phyloP scores from a whole-genome alignment of 2,113 vertebrate species.

The Lagopus leucura region DNA sequence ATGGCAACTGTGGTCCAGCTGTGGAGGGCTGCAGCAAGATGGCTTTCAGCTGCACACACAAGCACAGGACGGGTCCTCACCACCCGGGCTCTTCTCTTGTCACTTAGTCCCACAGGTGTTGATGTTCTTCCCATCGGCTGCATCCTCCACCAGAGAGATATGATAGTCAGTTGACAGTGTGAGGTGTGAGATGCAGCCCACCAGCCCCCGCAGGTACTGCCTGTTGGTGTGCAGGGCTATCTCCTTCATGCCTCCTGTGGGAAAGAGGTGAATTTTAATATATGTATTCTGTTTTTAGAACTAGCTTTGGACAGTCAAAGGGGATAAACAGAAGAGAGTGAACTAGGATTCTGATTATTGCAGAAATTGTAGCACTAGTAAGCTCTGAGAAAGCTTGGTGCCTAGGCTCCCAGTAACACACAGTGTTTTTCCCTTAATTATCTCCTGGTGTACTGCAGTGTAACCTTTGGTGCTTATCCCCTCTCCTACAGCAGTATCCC shows the following conservation, averaged over 20 bases:
- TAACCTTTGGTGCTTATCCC: fast-evolving
- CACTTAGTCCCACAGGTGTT: constrained; percentile 91
- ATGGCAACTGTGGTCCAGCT: background rate
- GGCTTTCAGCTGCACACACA: background rate
- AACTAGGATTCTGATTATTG: background rate
- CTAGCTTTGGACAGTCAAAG: background rate
- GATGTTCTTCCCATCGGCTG: constrained; percentile 94
- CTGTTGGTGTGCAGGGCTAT: constrained; percentile 92
- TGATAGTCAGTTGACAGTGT: constrained; percentile 95
- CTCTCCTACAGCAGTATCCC: background rate
- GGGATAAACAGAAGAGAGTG: background rate
- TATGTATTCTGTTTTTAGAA: background rate
- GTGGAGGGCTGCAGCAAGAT: background rate
- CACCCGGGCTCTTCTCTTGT: background rate
- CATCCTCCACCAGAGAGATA: constrained; percentile 92
- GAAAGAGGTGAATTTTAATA: background rate
- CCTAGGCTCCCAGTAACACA: background rate
- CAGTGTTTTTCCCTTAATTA: background rate
- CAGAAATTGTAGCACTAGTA: background rate
- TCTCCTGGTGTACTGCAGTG: background rate
- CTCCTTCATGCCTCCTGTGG: constrained; percentile 94
- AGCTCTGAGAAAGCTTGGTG: background rate
- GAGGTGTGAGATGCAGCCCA: constrained; percentile 96
- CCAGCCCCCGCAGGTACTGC: constrained; percentile 88
- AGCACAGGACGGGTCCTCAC: background rate